Conservation (phyloP, 2,888 invertebrate genomes). For the Camptogramma bilineatum region DNA sequence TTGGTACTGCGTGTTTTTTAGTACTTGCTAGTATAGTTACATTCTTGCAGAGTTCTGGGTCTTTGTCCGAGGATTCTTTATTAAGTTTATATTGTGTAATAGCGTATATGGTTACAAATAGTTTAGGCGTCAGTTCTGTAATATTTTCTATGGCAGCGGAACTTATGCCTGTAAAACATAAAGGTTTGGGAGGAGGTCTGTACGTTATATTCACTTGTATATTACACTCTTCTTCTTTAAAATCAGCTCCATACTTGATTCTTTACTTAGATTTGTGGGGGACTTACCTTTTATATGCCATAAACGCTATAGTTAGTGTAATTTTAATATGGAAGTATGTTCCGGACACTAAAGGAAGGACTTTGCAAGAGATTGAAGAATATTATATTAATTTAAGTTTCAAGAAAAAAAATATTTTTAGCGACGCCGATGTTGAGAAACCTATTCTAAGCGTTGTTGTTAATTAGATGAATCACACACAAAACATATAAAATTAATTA, state of each 20-base stretch:
- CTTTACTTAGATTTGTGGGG: conserved; percentile 35
- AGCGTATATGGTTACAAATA: conserved; percentile 29
- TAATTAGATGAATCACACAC: background rate
- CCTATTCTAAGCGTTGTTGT: background rate
- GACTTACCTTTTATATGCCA: conserved; percentile 37
- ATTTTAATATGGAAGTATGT: conserved; percentile 40
- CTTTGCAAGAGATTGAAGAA: conserved; percentile 41
- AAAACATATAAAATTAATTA: background rate
- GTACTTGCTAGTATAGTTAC: conserved; percentile 28
- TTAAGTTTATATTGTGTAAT: conserved; percentile 37
- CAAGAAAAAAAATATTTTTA: background rate
- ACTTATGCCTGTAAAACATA: conserved; percentile 43
- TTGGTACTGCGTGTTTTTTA: conserved; percentile 28
- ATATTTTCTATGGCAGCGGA: conserved; percentile 38
- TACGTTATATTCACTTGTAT: conserved; percentile 37
- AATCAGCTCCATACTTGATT: conserved; percentile 41
- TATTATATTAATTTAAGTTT: conserved; percentile 24
- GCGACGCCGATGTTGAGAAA: background rate
- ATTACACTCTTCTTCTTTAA: conserved; percentile 36
- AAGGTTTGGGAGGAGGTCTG: conserved; percentile 38
- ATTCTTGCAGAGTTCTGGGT: conserved; percentile 31
- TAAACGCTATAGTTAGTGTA: conserved; percentile 32
- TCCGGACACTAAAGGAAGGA: conserved; percentile 43
- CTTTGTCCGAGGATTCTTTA: conserved; percentile 31
- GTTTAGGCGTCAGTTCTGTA: conserved; percentile 31